Evolutionary conservation across 2,113 vertebrate species (phyloP).

Genomic region (Panthera uncia): DNA sequence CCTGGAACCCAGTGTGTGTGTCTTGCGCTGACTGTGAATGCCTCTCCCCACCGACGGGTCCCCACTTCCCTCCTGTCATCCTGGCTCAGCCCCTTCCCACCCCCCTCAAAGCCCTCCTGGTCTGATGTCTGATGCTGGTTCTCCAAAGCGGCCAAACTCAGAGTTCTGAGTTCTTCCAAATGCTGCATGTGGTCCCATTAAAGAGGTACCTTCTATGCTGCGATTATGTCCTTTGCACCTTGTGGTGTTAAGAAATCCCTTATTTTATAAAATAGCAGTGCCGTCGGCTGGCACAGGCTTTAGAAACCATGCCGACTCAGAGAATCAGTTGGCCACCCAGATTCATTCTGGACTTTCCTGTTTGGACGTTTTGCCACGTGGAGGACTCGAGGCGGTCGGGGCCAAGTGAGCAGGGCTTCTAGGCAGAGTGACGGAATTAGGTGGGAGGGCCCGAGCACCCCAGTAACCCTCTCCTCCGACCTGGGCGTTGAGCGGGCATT

Average conservation of each 20-base stretch:
- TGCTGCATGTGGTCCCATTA: accelerated
- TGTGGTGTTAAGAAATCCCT: not conserved
- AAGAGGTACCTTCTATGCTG: not conserved
- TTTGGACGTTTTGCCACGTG: not conserved
- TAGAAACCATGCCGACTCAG: not conserved
- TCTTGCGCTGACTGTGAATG: not conserved
- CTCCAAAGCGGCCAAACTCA: not conserved
- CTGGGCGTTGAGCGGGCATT: not conserved
- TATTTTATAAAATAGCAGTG: not conserved
- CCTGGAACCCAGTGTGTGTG: accelerated
- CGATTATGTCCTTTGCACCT: not conserved
- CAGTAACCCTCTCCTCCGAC: not conserved
- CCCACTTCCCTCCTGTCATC: no score
- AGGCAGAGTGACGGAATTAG: not conserved
- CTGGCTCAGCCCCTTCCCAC: no score
- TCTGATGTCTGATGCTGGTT: accelerated
- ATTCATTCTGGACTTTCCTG: not conserved
- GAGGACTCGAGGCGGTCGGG: no score
- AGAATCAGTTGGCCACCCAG: accelerated
- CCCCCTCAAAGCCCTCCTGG: not conserved
- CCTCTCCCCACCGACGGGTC: no score
- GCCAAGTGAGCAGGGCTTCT: not conserved
- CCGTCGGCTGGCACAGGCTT: not conserved
- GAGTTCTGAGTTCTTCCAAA: not conserved
- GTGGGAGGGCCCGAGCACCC: no score